These are phyloP conservation scores for Tangara arthus DNA, from an alignment of 2,797 vertebrate species.

Conservation along the genomic window DNA sequence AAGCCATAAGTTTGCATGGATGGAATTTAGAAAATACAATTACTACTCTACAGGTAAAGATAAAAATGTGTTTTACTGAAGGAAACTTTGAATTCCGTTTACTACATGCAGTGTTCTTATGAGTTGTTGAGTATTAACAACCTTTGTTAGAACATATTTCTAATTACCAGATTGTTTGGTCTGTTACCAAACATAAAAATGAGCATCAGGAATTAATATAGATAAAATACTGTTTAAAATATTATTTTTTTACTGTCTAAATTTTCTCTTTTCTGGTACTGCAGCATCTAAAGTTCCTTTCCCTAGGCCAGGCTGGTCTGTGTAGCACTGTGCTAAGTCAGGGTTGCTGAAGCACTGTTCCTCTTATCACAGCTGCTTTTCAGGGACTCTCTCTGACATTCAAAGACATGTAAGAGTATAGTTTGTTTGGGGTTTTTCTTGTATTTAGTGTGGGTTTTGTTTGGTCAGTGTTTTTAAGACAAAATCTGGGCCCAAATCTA, in stretches of 20 bases:
- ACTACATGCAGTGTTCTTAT: fast-evolving
- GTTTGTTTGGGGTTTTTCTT: not conserved
- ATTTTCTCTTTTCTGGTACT: not conserved
- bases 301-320: not conserved
- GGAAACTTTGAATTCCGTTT: not conserved
- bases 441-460: not conserved
- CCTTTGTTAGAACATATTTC: not conserved
- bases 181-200: not conserved
- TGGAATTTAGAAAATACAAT: not conserved
- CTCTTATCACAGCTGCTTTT: not conserved
- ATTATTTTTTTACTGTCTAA: not conserved
- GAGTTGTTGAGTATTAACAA: not conserved
- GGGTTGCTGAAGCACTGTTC: not conserved
- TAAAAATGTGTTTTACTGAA: not conserved
- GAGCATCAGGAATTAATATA: not conserved
- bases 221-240: not conserved
- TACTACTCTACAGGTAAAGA: not conserved
- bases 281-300: not conserved
- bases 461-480: not conserved
- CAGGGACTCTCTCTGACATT: not conserved
- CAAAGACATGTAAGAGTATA: not conserved
- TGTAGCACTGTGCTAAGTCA: not conserved
- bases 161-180: not conserved
- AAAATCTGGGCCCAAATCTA: not conserved
- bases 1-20: not conserved